Evolutionary conservation across 2,113 vertebrate genomes (phyloP).

Genomic region (Menidia beryllina): DNA sequence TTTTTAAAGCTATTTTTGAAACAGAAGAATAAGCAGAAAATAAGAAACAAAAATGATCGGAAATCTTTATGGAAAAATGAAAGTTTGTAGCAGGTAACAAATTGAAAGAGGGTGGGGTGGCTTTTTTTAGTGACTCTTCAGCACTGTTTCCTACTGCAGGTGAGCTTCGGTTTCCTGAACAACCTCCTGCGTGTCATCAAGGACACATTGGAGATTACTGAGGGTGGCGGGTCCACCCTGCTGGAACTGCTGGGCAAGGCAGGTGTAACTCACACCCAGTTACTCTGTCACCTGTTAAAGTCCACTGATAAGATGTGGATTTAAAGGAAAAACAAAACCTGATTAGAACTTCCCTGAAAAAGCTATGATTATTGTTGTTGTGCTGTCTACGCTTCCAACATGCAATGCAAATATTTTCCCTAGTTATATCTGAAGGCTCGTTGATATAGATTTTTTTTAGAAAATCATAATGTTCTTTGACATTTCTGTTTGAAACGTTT

Average conservation of each 20-base stretch:
- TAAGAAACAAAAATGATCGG: too few relatives aligned
- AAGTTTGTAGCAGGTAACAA: background rate
- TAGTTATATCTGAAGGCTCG: background rate
- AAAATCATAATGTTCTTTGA: background rate
- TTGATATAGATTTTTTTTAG: background rate
- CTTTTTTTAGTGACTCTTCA: slow-evolving; percentile 28
- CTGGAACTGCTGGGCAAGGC: slow-evolving; percentile 85
- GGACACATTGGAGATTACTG: slow-evolving; percentile 68
- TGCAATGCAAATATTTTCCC: too few relatives aligned
- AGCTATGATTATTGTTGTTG: too few relatives aligned
- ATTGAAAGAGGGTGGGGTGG: background rate
- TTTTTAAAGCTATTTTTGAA: background rate
- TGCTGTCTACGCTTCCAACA: too few relatives aligned
- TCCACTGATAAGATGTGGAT: slow-evolving; percentile 3
- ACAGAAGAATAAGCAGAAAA: too few relatives aligned
- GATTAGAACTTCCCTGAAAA: too few relatives aligned
- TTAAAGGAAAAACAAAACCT: too few relatives aligned
- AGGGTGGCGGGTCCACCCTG: slow-evolving; percentile 76
- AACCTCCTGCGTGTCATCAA: slow-evolving; percentile 82
- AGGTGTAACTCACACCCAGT: slow-evolving; percentile 43
- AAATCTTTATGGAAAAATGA: background rate
- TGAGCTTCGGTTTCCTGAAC: slow-evolving; percentile 88
- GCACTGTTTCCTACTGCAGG: slow-evolving; percentile 71
- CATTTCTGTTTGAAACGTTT: background rate
- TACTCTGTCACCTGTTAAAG: background rate